Conservation (phyloP, 2,888 invertebrate genomes). For the Drosophila histrio region DNA sequence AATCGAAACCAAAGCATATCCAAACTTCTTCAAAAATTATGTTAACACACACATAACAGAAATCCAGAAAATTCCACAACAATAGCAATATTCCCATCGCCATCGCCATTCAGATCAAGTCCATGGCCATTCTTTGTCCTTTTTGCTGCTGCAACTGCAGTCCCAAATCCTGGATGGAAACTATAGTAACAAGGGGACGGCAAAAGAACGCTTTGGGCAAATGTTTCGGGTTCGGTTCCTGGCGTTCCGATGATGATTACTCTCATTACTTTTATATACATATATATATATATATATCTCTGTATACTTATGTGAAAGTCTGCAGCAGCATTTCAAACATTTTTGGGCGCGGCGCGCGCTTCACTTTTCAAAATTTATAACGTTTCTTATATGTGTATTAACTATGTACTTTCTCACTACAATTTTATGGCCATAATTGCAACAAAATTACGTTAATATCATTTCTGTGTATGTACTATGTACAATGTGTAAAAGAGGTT, state of each 20-base stretch:
- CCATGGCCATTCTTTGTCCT: constrained; percentile 22
- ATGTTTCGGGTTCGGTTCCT: constrained; percentile 56
- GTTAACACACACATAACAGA: constrained; percentile 1
- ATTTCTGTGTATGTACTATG: constrained; percentile 18
- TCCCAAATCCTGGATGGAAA: constrained; percentile 4
- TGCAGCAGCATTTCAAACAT: background rate
- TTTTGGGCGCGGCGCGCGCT: no score
- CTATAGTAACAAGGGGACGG: no score
- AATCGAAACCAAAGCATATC: constrained; percentile 57
- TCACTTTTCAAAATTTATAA: constrained; percentile 47
- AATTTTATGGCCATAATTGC: constrained; percentile 7
- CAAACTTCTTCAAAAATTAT: constrained; percentile 65
- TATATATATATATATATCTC: constrained; percentile 4
- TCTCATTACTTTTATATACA: constrained; percentile 25
- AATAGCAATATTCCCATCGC: no score
- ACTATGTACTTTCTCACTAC: constrained; percentile 11
- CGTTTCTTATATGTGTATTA: constrained; percentile 41
- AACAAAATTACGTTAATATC: constrained; percentile 48
- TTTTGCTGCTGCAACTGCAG: constrained; percentile 37
- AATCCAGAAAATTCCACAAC: background rate
- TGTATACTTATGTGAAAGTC: constrained; percentile 14
- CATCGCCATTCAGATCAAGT: constrained; percentile 11
- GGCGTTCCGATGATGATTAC: constrained; percentile 61
- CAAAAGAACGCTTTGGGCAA: constrained; percentile 7
- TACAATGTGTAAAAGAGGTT: constrained; percentile 22